Evolutionary conservation across 1,140 invertebrate genomes (phyloP).

Genomic region (Drosophila simulans): DNA sequence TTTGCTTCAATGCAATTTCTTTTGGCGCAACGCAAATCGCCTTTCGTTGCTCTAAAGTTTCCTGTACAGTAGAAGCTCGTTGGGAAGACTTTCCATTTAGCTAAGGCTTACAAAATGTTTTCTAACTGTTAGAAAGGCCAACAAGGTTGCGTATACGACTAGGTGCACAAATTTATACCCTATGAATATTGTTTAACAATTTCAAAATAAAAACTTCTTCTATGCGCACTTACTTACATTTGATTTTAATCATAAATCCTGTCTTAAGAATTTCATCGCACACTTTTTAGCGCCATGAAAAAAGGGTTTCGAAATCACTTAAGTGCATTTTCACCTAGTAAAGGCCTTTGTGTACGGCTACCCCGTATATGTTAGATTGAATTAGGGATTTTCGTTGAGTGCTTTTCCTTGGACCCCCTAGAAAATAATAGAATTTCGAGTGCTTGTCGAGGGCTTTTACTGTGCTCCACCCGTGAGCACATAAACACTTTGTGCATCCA

Average conservation of each 20-base stretch:
- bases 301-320: neutral
- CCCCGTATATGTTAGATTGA: neutral
- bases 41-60: conserved; percentile 3
- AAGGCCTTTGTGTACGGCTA: neutral
- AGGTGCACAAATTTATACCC: neutral
- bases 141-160: conserved; percentile 7
- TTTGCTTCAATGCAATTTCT: conserved; percentile 1
- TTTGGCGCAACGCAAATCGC: conserved; percentile 16
- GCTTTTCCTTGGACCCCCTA: neutral
- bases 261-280: neutral
- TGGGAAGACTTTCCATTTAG: neutral
- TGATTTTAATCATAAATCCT: too few relatives aligned
- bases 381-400: conserved; percentile 14
- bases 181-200: too few relatives aligned
- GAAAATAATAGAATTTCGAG: conserved; percentile 43
- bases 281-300: neutral
- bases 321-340: neutral
- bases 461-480: conserved; percentile 1
- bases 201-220: too few relatives aligned
- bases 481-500: conserved; percentile 36
- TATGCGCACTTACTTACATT: too few relatives aligned
- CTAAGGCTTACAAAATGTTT: too few relatives aligned
- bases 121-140: neutral
- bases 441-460: conserved; percentile 21
- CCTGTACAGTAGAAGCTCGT: conserved; percentile 30